Base-by-base conservation (phyloP, 2,797 vertebrate genomes). In the Spinus pinus region DNA sequence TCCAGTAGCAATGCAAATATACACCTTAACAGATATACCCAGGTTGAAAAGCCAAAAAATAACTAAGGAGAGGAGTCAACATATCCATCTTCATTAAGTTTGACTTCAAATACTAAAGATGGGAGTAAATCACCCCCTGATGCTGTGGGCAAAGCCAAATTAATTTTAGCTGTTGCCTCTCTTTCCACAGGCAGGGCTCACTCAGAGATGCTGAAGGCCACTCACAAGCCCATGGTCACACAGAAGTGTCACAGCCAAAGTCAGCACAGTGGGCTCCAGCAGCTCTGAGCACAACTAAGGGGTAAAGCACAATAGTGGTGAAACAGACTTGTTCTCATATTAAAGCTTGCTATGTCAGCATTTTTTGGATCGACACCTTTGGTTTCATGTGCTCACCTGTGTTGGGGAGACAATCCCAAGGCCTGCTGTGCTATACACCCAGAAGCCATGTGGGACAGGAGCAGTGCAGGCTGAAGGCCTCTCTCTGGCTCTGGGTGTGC, bases 41-140 rank as follows among this genome's bases (percentile, higher is more conserved):
- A 33, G 67, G 35, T 70, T 94, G 75, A 87, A 92, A 95, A 92
- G 61, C n/a, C 16, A 12, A 75, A 89, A 95, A 95, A 88, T 75
- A 95, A 81, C 86, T 91, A 82, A 83, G 60, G 50, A 88, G 54
- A 94, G 14, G 61, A 92, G 80, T 81, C 74, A 94, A 56, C 42
- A 33, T 31, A 86, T 90, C 80, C 71, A 62, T 90, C 94, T 93
- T 92, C 86, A 86, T 90, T 84, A 93, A 90, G 57, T 80, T 69
- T 94, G 72, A 70, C 67, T 96, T 92, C 83, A 95, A 94, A 80
- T 53, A 81, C 75, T 72, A 74, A 80, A 93, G 88, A 83, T 35
- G 12, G 39, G 67, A 92, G 70, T 88, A 96, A 95, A 96, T 90
- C 61, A 91, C 42, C n/a, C 54, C 84, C 47, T 28, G 31, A 79